Evolutionary conservation across 92 coral and sea anemone species (phyloP).

Genomic region (Epizoanthus rinbou): DNA sequence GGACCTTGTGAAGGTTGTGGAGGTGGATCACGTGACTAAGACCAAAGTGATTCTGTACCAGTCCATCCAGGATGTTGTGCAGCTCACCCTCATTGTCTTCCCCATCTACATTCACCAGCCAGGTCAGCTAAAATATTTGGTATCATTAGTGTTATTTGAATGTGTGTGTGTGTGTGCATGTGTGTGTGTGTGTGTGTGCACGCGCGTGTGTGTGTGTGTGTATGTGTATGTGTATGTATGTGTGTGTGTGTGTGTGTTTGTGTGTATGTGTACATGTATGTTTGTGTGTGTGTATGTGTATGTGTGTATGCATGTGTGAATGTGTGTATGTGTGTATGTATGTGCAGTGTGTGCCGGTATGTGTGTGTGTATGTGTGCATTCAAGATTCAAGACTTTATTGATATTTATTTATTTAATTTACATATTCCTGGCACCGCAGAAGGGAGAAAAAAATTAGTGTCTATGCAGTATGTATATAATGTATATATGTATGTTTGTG

Average conservation of each 20-base stretch:
- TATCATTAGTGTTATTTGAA: background rate
- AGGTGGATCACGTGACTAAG: slow-evolving; percentile 94
- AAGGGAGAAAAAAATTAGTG: too few relatives aligned
- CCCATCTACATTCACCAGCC: slow-evolving; percentile 91
- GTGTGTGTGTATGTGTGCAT: too few relatives aligned
- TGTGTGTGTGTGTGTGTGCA: background rate
- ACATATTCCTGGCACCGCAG: too few relatives aligned
- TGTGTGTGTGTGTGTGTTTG: background rate
- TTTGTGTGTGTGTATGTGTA: background rate
- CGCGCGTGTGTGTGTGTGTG: background rate
- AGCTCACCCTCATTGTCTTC: slow-evolving; percentile 82
- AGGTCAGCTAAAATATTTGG: slow-evolving; percentile 56
- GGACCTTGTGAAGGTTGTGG: slow-evolving; percentile 82
- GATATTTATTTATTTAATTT: too few relatives aligned
- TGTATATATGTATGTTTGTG: too few relatives aligned
- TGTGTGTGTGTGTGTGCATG: background rate
- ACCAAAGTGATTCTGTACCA: slow-evolving; percentile 90
- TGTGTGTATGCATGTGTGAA: too few relatives aligned
- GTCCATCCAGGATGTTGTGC: slow-evolving; percentile 89
- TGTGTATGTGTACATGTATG: background rate
- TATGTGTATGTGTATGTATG: background rate
- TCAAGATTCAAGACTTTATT: too few relatives aligned
- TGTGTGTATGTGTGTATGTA: too few relatives aligned
- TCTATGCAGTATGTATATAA: too few relatives aligned
- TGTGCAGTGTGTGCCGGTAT: too few relatives aligned